phyloP scores from a whole-genome alignment of 2,888 invertebrate genomes.

The Horisme vitalbata region DNA sequence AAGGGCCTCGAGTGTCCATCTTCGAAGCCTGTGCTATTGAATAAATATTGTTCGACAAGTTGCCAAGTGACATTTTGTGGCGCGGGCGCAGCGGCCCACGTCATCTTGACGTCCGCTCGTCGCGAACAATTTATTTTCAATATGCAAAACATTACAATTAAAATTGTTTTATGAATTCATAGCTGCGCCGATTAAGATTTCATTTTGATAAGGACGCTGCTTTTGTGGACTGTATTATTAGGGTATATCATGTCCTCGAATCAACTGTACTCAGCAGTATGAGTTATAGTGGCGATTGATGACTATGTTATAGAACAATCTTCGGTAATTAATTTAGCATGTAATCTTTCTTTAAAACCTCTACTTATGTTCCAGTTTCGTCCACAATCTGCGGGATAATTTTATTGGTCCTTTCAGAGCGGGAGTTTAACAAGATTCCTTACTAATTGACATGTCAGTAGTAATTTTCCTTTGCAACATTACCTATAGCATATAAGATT shows the following conservation, averaged over 20 bases:
- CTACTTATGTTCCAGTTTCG: slow-evolving; percentile 15
- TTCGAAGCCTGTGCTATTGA: slow-evolving; percentile 70
- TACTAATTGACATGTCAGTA: slow-evolving; percentile 9
- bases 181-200: slow-evolving; percentile 74
- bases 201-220: slow-evolving; percentile 69
- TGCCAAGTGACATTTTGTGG: slow-evolving; percentile 74
- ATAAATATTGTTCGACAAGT: slow-evolving; percentile 78
- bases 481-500: slow-evolving; percentile 15
- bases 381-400: slow-evolving; percentile 8
- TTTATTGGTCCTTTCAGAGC: slow-evolving; percentile 3
- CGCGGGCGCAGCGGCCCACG: slow-evolving; percentile 58
- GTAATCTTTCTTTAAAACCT: slow-evolving; percentile 24
- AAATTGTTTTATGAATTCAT: slow-evolving; percentile 73
- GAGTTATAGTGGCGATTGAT: slow-evolving; percentile 50
- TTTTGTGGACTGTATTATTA: slow-evolving; percentile 67
- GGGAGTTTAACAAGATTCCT: slow-evolving; percentile 5
- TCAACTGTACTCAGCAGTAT: slow-evolving; percentile 33
- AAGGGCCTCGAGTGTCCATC: slow-evolving; percentile 71
- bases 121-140: slow-evolving; percentile 68
- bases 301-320: slow-evolving; percentile 35
- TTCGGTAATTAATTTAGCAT: slow-evolving; percentile 32
- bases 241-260: slow-evolving; percentile 48
- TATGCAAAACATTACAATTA: slow-evolving; percentile 76
- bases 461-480: no score
- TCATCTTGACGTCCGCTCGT: slow-evolving; percentile 55